Base-by-base conservation (phyloP, 2,797 vertebrate genomes). In the Chaenodraco wilsoni region DNA sequence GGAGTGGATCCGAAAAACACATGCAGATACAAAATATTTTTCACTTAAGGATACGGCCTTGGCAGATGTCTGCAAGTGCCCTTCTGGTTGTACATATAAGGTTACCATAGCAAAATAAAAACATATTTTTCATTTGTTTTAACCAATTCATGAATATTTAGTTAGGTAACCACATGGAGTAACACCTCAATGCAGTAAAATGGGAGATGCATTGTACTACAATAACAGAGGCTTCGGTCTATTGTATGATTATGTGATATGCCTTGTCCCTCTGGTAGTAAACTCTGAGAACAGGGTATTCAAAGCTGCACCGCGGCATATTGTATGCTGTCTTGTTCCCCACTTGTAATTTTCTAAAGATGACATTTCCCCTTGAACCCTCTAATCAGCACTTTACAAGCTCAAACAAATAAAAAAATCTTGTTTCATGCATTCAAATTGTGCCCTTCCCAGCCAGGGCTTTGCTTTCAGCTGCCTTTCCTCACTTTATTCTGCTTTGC, bases 361-460 rank as follows among this genome's bases (percentile, higher is more conserved):
- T 80, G 49, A 84, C 80, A 84, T 85, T 87, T 74, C 76, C 45
- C 44, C 70, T 77, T 81, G 62, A 81, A 78, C 33, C 51, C 49
- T 76, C 23, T 81, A 83, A 84, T 87, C 81, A 86, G 79, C 69
- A 67, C 79, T 81, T 87, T 71, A 74, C 50, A 66, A 80, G 77
- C 74, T 83, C 73, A 69, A 78, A 61, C 31, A 69, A 54, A 84
- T 63, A 66, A 65, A 27, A 63, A 79, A 64, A 76, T 71, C 71
- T 67, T 21, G 65, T 70, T 84, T 82, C 60, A 81, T 86, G 78
- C 82, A 57, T 81, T 90, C 13, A 84, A 76, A 89, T 71, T 67
- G 52, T 71, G 76, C 84, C 62, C 82, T 81, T 41, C 50, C 44
- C 76, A 70, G 83, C 59, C 66, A 44, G 9, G 60, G 66, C 79